Base-by-base conservation (phyloP, 2,113 vertebrate genomes). In the Oreochromis tanganicae region DNA sequence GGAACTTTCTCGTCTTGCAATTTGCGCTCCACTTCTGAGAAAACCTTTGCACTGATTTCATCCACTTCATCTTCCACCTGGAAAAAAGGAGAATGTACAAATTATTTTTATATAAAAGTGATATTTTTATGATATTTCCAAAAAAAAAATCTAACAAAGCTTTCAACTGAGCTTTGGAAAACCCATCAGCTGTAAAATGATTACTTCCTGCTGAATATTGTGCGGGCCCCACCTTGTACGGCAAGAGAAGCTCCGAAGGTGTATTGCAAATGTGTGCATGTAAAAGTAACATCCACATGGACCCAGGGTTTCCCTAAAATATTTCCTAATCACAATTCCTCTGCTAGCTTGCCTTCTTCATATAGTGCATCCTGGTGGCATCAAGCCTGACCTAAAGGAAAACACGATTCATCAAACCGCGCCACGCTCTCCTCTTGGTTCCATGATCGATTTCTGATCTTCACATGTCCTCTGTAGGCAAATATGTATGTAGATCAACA, bases 1-100 rank as follows among this genome's bases (percentile, higher is more conserved):
- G 34, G 12, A 85, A 1, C 17, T 32, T 85, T 56, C 86, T 93
- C 94, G 6, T 97, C 93, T 85, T 96, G 82, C 81, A 97, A 87
- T 90, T 97, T 97, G 17, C 71, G 90, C 21, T 97, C 96, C 87
- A 97, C 66, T 57, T 97, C 96, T 14, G 88, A 84, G 86, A 97
- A 97, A 85, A 96, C 96, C 86, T 95, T 96, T 56, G 92, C 86
- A 57, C 88, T 97, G 82, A 96, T 59, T 92, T 97, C 95, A 96
- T 97, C 96, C 85, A 96, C 91, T 95, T 97, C 96, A 93, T 97
- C 96, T 92, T 96, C 90, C 61, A 97, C 96, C 97, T 97, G 71
- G 41, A 54, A 3, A 91, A 63, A 63, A 63, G 59, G 7, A 83
- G 11, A 86, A 52, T 27, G 36, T 4, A 83, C 27, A 81, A 48